Base-by-base conservation (phyloP, 2,113 vertebrate species). In the Alligator mississippiensis region DNA sequence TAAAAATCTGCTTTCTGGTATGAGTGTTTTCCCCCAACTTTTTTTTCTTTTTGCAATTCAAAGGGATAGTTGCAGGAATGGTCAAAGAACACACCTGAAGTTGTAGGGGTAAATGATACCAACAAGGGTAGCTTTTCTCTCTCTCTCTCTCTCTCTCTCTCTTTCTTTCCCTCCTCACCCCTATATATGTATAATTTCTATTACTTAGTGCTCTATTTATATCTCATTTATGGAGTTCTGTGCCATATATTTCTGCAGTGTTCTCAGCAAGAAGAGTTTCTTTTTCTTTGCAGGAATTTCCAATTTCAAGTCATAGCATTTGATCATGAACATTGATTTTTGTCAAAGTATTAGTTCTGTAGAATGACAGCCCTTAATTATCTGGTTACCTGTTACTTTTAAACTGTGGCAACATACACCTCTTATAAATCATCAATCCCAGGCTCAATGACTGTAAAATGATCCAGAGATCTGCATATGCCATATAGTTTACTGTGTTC, bases 321-420 rank as follows among this genome's bases (percentile, higher is more conserved):
- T 55, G 27, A 89, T 76, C 47, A 38, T 89, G 85, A 94, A 95
- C 70, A 91, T 94, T 95, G 93, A 83, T 34, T 75, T 92, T 95
- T 80, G 89, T 87, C 90, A 34, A 90, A 95, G 88, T 89, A 91
- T 84, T 74, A 75, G 88, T 78, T 85, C 72, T n/a, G 30, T 60
- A 90, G n/a, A 55, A 62, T n/a, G 81, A 61, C 78, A 85, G 34
- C 76, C 83, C 94, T 94, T 96, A 91, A 88, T 97, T 95, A 94
- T 94, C 87, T 79, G 90, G 85, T 81, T 94, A 83, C 81, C 57
- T 94, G 92, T 96, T 94, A 96, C 57, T 93, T 90, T 57, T 47
- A 58, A 64, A 64, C 85, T 88, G 66, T 76, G 85, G 34, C 77
- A 83, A 81, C 83, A 92, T 92, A 70, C 81, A 47, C 47, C 47